Percentiles rank a stretch among this genome's conserved stretches.
Conservation (phyloP, 1,140 invertebrate species). For the Heterodera carotae region DNA sequence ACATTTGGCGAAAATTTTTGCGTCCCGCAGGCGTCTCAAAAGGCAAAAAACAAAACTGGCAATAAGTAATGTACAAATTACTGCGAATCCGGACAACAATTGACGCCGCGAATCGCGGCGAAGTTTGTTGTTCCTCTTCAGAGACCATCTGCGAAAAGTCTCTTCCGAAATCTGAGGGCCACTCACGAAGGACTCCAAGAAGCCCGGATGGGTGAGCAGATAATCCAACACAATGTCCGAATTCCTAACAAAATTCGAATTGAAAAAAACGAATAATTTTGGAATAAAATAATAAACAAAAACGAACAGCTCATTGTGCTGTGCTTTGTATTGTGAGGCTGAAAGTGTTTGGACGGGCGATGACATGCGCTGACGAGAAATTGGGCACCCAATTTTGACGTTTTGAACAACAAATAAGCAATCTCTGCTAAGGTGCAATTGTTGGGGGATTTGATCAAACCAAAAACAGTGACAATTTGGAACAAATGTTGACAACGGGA, state of each 20-base stretch:
- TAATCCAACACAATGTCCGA: constrained; percentile 52
- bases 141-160: constrained; percentile 56
- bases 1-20: constrained; percentile 34
- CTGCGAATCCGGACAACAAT: constrained; percentile 35
- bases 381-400: constrained; percentile 32
- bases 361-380: constrained; percentile 23
- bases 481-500: background rate
- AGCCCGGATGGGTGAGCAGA: constrained; percentile 46
- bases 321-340: constrained; percentile 28
- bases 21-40: constrained; percentile 44
- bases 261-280: background rate
- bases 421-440: too few relatives aligned
- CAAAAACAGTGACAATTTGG: background rate
- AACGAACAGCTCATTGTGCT: constrained; percentile 23
- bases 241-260: constrained; percentile 14
- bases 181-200: constrained; percentile 53
- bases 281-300: background rate
- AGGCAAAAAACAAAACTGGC: background rate
- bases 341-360: constrained; percentile 29
- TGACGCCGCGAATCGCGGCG: constrained; percentile 41
- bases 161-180: constrained; percentile 48
- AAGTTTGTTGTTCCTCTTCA: constrained; percentile 44
- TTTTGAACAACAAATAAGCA: background rate
- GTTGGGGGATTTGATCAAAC: too few relatives aligned
- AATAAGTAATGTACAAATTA: constrained; percentile 7